Percentiles rank a stretch among this genome's conserved stretches.
phyloP scores from a whole-genome alignment of 2,888 invertebrate genomes.

The Seira musarum region DNA sequence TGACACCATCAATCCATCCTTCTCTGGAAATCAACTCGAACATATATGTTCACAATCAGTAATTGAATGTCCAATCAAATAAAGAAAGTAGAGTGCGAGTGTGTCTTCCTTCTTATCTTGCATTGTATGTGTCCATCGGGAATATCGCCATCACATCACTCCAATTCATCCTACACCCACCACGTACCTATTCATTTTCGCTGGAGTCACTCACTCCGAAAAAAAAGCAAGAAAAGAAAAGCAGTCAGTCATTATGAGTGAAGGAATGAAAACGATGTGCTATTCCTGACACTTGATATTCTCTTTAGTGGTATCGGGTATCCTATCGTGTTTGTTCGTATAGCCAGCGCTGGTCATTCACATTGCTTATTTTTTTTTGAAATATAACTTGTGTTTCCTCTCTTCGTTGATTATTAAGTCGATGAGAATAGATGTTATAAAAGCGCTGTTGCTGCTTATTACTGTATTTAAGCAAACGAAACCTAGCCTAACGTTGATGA shows the following conservation, averaged over 20 bases:
- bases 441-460: background rate
- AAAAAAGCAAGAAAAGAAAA: conserved; percentile 30
- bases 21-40: conserved; percentile 16
- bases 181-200: too few species aligned
- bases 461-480: background rate
- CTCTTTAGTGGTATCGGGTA: too few species aligned
- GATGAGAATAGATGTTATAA: background rate
- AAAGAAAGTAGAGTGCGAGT: conserved; percentile 14
- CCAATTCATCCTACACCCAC: background rate
- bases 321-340: background rate
- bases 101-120: background rate
- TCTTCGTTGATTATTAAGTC: background rate
- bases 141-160: background rate
- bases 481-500: background rate
- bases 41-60: conserved; percentile 34
- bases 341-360: background rate
- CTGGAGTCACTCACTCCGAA: conserved; percentile 18
- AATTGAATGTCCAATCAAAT: conserved; percentile 52
- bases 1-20: conserved; percentile 38
- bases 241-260: too few species aligned
- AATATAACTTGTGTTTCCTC: background rate
- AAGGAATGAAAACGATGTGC: conserved; percentile 2
- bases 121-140: conserved; percentile 20
- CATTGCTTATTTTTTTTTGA: too few species aligned
- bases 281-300: conserved; percentile 39